Base-by-base conservation (phyloP, 2,113 vertebrate species). In the Aegypius monachus region DNA sequence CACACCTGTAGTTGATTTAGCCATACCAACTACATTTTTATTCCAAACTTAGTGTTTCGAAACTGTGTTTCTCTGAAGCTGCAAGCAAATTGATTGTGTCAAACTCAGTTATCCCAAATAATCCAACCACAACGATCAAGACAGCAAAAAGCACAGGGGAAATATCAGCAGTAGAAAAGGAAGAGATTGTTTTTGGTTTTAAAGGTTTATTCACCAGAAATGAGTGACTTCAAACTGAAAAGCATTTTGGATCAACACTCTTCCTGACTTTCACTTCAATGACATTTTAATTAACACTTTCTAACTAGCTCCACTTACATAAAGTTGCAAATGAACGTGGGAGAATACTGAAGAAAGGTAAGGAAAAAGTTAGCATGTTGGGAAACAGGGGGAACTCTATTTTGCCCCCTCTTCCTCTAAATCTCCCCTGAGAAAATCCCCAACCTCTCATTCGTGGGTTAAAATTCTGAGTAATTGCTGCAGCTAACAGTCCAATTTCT, bases 271-370 rank as follows among this genome's bases (percentile, higher is more conserved):
- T 88, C 62, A 83, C 56, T 96, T 94, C 81, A 88, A 65, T 93
- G 95, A 94, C 96, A 96, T 94, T 94, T 96, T 97, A 96, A 97
- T 92, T 87, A 97, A 85, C 53, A 80, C 92, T 94, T 96, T 94
- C 70, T 94, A 96, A 90, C 73, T 73, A 95, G 71, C 58, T 95
- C 45, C 88, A 62, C 96, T 94, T 95, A 75, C 5, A 4, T 88
- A 65, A 95, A 88, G 83, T 71, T 90, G 87, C 81, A 96, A 91
- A 96, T 50, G 90, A 96, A 93, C 3, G 79, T 90, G 87, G 96
- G 92, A 96, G 95, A 96, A 77, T 29, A 93, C 0, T 85, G 78
- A 91, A 87, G 73, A 91, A 95, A 93, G 93, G 95, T 93, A 96
- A 91, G 25, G 42, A n/a, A n/a, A n/a, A n/a, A n/a, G n/a, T n/a